phyloP scores from a whole-genome alignment of 2,888 invertebrate species.

The Nebria brevicollis region DNA sequence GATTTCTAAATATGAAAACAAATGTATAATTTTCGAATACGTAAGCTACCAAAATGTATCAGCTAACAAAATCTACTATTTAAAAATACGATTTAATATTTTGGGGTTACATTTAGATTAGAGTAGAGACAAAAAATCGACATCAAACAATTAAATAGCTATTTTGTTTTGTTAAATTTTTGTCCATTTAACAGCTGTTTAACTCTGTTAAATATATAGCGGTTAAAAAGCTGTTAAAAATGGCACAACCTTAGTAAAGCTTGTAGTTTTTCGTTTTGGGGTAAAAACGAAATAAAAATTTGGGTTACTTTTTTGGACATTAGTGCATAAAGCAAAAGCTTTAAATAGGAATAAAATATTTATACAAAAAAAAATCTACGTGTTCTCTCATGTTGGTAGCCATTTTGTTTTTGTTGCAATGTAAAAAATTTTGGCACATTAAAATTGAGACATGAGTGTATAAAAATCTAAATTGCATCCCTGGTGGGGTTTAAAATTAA shows the following conservation, averaged over 20 bases:
- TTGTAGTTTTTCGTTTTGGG: neutral
- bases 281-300: neutral
- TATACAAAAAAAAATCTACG: neutral
- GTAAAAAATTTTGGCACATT: neutral
- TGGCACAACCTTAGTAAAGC: constrained; percentile 1
- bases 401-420: neutral
- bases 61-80: neutral
- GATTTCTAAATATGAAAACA: too few species aligned
- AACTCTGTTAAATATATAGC: constrained; percentile 1
- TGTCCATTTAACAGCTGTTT: neutral
- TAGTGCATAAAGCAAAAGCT: neutral
- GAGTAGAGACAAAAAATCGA: constrained; percentile 1
- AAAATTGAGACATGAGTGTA: neutral
- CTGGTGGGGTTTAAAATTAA: neutral
- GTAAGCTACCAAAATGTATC: too few species aligned
- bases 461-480: neutral
- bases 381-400: neutral
- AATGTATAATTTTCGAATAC: too few species aligned
- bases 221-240: neutral
- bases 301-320: neutral
- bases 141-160: neutral
- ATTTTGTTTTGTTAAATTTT: neutral
- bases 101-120: neutral
- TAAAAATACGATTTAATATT: neutral
- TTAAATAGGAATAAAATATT: neutral